Conservation (phyloP, 92 coral and sea anemone genomes). For the Diadumene lineata region DNA sequence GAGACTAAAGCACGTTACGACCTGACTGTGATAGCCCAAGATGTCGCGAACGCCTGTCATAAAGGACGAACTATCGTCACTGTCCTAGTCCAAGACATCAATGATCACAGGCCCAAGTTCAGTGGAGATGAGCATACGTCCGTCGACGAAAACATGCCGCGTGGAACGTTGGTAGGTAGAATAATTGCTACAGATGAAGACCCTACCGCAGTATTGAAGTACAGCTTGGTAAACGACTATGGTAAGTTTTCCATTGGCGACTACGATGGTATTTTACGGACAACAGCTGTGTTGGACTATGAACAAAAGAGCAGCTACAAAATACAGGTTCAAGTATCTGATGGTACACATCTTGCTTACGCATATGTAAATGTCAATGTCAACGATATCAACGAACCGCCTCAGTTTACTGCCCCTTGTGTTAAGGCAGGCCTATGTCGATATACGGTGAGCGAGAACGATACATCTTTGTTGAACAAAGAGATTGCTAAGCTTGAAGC, state of each 20-base stretch:
- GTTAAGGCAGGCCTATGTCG: constrained; percentile 44
- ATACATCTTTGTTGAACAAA: constrained; percentile 9
- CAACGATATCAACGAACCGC: constrained; percentile 70
- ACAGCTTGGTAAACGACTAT: constrained; percentile 33
- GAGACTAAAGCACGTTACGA: constrained; percentile 53
- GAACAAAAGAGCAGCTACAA: constrained; percentile 54
- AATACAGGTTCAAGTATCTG: constrained; percentile 58
- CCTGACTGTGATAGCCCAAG: constrained; percentile 59
- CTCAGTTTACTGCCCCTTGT: constrained; percentile 50
- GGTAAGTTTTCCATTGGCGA: constrained; percentile 46
- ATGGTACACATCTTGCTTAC: constrained; percentile 41
- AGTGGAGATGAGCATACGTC: constrained; percentile 18
- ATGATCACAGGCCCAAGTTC: constrained; percentile 63
- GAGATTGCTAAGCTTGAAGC: constrained; percentile 36
- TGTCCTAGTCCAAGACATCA: constrained; percentile 55
- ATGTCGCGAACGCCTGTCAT: constrained; percentile 60
- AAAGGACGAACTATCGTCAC: constrained; percentile 83
- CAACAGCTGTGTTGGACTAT: constrained; percentile 54
- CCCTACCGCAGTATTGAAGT: constrained; percentile 42
- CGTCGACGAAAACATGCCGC: constrained; percentile 52
- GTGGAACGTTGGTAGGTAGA: constrained; percentile 35
- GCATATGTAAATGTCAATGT: constrained; percentile 48
- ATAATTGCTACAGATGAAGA: constrained; percentile 78
- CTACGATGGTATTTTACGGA: constrained; percentile 48
- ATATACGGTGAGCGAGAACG: constrained; percentile 55